Evolutionary conservation across 2,797 vertebrate species (phyloP), one percentile per base, ranked within the genome.

Genomic region (Chloroceryle inda): DNA sequence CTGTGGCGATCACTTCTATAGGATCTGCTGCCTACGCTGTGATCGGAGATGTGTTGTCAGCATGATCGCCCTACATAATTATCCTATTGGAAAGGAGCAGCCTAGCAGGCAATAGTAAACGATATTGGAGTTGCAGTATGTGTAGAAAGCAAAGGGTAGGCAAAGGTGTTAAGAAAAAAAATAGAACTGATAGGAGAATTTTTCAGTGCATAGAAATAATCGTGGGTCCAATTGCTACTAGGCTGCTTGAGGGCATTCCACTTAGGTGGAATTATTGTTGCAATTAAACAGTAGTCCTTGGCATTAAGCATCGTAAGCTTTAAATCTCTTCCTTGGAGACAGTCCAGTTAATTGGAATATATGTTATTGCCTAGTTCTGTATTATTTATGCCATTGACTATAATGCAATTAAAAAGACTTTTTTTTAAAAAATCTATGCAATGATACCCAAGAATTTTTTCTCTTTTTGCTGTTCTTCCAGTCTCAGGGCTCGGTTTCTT

Each of bases 261-360:
- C 87, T 95, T 96, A 96, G 1, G 13, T 87, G 88, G 77, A 96
- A 89, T 96, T 96, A 95, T 89, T 93, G 87, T 94, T 85, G 81
- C 92, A 96, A 94, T 96, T 94, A 96, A 94, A 62, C 73, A 74
- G 73, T 86, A 89, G 91, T 95, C 95, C 85, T 89, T 96, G 79
- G 85, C 76, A 55, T 94, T 94, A 94, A 84, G 50, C 23, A 29
- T 94, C 49, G 91, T 89, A 24, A 55, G 68, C 58, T 91, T 91
- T 95, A 92, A 94, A 92, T 94, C 42, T 91, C 85, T 89, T 92
- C 55, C 75, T 95, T 89, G 71, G 73, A 92, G 79, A 81, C 92
- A 88, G 84, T 89, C 73, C 85, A 52, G 61, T 94, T 96, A 97
- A 96, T 94, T 96, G 88, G 85, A 94, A 96, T 96, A 66, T 94